Conservation (phyloP, 2,113 vertebrate genomes). For the Balaenoptera acutorostrata region DNA sequence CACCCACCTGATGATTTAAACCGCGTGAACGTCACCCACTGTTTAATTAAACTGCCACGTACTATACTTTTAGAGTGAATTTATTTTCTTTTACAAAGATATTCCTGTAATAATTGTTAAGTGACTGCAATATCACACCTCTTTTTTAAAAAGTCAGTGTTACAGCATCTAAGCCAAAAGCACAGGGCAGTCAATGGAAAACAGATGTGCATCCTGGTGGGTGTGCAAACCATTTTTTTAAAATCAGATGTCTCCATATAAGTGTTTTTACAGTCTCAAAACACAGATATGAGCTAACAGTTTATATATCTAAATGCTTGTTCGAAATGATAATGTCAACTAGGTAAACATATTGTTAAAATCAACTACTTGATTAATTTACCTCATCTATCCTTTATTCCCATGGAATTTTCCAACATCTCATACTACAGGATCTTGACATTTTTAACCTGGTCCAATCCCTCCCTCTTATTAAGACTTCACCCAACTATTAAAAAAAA, state of each 20-base stretch:
- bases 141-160: neutral
- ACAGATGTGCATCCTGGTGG: conserved; percentile 24
- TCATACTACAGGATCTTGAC: neutral
- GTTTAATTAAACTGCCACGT: neutral
- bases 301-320: neutral
- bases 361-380: neutral
- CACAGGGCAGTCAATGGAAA: conserved; percentile 9
- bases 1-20: neutral
- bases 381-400: neutral
- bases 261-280: neutral
- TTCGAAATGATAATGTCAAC: neutral
- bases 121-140: neutral
- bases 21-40: neutral
- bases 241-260: neutral
- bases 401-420: conserved; percentile 1
- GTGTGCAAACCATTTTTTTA: neutral
- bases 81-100: conserved; percentile 8
- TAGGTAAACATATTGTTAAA: neutral
- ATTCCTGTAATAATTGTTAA: neutral
- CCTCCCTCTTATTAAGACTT: conserved; percentile 15
- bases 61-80: neutral
- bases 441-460: neutral
- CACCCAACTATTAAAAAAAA: neutral
- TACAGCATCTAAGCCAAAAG: conserved; percentile 19
- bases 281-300: neutral